phyloP scores from a whole-genome alignment of 2,888 invertebrate genomes.

The Marronus borbonicus region DNA sequence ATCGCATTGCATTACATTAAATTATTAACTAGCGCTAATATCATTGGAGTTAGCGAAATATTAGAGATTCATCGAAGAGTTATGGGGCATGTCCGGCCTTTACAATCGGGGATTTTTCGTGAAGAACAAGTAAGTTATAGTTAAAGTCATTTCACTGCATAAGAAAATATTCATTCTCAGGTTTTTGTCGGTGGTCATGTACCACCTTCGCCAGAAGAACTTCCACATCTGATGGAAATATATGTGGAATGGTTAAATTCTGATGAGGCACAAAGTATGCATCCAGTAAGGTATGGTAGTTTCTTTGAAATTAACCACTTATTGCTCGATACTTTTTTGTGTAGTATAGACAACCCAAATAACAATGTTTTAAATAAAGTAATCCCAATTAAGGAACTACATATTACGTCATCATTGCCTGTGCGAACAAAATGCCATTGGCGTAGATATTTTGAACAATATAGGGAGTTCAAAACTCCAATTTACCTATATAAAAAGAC shows the following conservation, averaged over 20 bases:
- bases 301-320: too few relatives aligned
- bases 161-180: constrained; percentile 54
- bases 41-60: constrained; percentile 88
- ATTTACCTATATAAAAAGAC: too few relatives aligned
- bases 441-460: too few relatives aligned
- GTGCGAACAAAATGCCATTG: too few relatives aligned
- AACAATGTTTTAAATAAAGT: too few relatives aligned
- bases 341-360: neutral
- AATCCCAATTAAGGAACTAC: too few relatives aligned
- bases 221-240: constrained; percentile 86
- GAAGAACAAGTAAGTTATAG: constrained; percentile 77
- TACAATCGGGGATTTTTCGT: constrained; percentile 91
- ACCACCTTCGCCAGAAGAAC: constrained; percentile 89
- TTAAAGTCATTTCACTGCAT: neutral
- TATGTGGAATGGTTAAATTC: constrained; percentile 96
- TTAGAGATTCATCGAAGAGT: constrained; percentile 94
- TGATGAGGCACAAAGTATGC: constrained; percentile 86
- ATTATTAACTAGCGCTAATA: constrained; percentile 83
- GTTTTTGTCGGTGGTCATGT: constrained; percentile 97
- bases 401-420: too few relatives aligned
- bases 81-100: constrained; percentile 94
- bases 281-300: constrained; percentile 82
- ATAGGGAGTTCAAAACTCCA: too few relatives aligned
- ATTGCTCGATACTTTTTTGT: too few relatives aligned
- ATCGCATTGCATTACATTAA: constrained; percentile 95